Percentiles rank a stretch among this genome's conserved stretches.
These are phyloP conservation scores for Vireo griseus DNA, from an alignment of 2,797 vertebrate species.

Conservation along the genomic window DNA sequence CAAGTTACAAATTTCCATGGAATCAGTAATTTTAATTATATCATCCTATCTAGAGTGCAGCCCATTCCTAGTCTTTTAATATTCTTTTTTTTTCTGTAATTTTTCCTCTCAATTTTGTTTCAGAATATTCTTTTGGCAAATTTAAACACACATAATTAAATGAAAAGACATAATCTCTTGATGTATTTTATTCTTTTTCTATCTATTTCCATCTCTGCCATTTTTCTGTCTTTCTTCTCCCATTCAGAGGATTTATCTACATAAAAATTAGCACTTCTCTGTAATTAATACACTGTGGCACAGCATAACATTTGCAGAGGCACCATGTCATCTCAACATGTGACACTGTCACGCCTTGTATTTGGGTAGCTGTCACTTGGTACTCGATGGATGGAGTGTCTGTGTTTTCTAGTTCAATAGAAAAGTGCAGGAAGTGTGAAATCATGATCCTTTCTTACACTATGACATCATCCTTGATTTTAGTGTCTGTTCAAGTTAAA, in stretches of 20 bases:
- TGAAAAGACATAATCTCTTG: not conserved
- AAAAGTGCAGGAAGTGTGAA: not conserved
- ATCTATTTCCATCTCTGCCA: not conserved
- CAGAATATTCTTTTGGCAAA: not conserved
- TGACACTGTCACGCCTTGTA: not conserved
- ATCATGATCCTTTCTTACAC: not conserved
- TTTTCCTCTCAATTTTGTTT: not conserved
- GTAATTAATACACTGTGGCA: not conserved
- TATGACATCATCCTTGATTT: not conserved
- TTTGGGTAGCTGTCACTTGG: not conserved
- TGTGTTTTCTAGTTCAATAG: not conserved
- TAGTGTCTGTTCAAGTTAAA: not conserved
- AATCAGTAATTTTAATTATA: not conserved
- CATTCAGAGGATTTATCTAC: not conserved
- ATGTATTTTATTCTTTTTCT: not conserved
- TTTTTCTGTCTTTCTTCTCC: not conserved
- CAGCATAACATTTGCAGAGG: not conserved
- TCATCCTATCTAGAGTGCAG: not conserved
- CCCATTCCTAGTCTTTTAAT: not conserved
- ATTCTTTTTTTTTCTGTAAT: not conserved
- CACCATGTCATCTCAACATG: not conserved
- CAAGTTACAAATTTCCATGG: not conserved
- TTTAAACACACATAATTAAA: not conserved
- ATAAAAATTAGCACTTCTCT: not conserved
- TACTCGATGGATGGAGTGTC: not conserved